Percentiles rank a stretch among this genome's conserved stretches.
Evolutionary conservation across 2,797 vertebrate species (phyloP).

Genomic region (Anguilla anguilla): DNA sequence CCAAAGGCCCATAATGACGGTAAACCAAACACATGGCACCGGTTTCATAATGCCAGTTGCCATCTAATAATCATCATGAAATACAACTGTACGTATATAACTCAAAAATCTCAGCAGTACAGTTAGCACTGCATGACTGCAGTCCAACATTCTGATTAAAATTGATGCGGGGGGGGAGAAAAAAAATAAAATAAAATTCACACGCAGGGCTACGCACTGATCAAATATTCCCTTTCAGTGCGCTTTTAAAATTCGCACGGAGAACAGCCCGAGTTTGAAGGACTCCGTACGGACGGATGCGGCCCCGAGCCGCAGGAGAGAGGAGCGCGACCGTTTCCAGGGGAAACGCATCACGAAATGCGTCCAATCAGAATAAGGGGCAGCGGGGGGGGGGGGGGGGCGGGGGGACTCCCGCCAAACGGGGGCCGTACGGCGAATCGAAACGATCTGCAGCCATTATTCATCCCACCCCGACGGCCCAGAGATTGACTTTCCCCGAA

Average conservation of each 20-base stretch:
- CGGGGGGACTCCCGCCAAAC: neutral
- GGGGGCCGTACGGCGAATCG: neutral
- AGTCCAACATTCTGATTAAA: neutral
- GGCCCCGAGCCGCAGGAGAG: neutral
- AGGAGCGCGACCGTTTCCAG: neutral
- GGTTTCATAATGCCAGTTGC: too few species aligned
- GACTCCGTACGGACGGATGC: neutral
- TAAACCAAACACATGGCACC: neutral
- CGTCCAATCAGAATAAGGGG: neutral
- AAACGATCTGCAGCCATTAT: neutral
- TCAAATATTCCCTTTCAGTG: conserved; percentile 29
- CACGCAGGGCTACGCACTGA: neutral
- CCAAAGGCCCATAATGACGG: neutral
- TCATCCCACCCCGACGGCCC: neutral
- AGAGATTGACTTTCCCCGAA: neutral
- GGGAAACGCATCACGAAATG: neutral
- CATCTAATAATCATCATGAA: neutral
- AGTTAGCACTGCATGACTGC: neutral
- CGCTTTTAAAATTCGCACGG: conserved; percentile 11
- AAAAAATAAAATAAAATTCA: neutral
- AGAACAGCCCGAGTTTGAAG: neutral
- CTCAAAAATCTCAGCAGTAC: neutral
- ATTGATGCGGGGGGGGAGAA: neutral
- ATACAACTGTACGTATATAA: neutral
- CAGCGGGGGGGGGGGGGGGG: neutral